Percentiles rank a stretch among this genome's conserved stretches.
Conservation (phyloP, 2,888 invertebrate species). For the Caenorhabditis sp. region DNA sequence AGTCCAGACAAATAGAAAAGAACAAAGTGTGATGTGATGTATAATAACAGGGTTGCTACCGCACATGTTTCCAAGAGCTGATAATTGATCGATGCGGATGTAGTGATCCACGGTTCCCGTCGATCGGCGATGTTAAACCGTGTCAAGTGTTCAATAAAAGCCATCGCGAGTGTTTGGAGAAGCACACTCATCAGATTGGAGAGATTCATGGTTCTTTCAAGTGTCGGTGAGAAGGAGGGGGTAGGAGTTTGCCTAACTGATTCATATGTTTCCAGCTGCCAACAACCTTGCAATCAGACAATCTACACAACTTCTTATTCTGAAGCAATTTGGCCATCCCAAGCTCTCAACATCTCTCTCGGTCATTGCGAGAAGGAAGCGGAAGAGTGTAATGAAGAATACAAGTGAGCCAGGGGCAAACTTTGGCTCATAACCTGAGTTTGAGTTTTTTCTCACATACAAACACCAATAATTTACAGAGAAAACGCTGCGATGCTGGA, state of each 20-base stretch:
- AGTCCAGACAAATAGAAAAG: slow-evolving; percentile 31
- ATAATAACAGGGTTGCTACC: slow-evolving; percentile 79
- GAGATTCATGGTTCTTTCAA: slow-evolving; percentile 74
- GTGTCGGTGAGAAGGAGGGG: slow-evolving; percentile 63
- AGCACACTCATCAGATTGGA: slow-evolving; percentile 76
- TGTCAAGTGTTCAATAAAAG: slow-evolving; percentile 80
- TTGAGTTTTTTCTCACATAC: not conserved
- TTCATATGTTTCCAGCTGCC: slow-evolving; percentile 75
- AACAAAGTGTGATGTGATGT: slow-evolving; percentile 1
- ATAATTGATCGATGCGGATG: slow-evolving; percentile 80
- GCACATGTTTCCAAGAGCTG: slow-evolving; percentile 81
- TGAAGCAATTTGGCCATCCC: slow-evolving; percentile 81
- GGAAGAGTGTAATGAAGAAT: slow-evolving; percentile 80
- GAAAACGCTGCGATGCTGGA: slow-evolving; percentile 82
- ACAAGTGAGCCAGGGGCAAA: slow-evolving; percentile 68
- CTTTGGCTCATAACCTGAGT: not conserved
- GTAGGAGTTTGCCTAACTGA: no score
- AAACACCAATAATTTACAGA: slow-evolving; percentile 68
- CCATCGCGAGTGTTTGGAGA: slow-evolving; percentile 80
- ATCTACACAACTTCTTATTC: slow-evolving; percentile 80
- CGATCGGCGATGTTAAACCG: slow-evolving; percentile 72
- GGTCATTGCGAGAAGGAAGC: slow-evolving; percentile 75
- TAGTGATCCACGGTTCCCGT: slow-evolving; percentile 82
- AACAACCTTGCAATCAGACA: slow-evolving; percentile 81
- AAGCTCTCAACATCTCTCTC: slow-evolving; percentile 77